Base-by-base conservation (phyloP, 2,797 vertebrate species). In the Odontamblyopus rebecca region DNA sequence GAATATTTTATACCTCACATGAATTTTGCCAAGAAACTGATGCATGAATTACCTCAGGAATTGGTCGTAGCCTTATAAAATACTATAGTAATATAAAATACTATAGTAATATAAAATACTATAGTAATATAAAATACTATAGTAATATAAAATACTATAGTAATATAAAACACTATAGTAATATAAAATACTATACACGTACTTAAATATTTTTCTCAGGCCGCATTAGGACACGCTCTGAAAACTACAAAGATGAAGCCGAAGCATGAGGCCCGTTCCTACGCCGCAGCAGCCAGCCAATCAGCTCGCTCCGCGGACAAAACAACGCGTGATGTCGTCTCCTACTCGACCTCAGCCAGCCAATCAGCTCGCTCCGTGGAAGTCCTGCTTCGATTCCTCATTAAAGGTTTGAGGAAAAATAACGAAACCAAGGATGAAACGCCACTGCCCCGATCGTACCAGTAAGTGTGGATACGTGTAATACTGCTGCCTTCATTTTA, bases 311-410 rank as follows among this genome's bases (percentile, higher is more conserved):
- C 89, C 2, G 92, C 92, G 65, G 89, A 90, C 41, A 44, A 44
- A 44, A 12, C 57, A 5, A 30, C 57, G 23, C 93, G 87, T 74
- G 86, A 93, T 13, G 92, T 95, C 69, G 89, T 96, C 68, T 95
- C 93, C 78, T 96, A 96, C 85, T 96, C 95, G 19, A 88, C 94
- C 1, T 90, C 90, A 5, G 93, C 95, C 71, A 93, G 93, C 79
- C 95, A 94, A 27, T 92, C 94, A 1, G 93, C 96, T 48, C 59
- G 74, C 75, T 90, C 89, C 2, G 92, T 92, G 66, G 89, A 90
- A 62, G 92, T 86, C 51, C 82, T 96, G 6, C 90, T 97, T 18
- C 89, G 80, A 50, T 94, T 88, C 71, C 88, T 96, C n/a, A 77
- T 94, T 67, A 83, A 87, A 41, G 86, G 87, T 72, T 81, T 96